These are phyloP conservation scores for Protophormia terraenovae DNA, from an alignment of 2,888 invertebrate genomes.

Conservation along the genomic window DNA sequence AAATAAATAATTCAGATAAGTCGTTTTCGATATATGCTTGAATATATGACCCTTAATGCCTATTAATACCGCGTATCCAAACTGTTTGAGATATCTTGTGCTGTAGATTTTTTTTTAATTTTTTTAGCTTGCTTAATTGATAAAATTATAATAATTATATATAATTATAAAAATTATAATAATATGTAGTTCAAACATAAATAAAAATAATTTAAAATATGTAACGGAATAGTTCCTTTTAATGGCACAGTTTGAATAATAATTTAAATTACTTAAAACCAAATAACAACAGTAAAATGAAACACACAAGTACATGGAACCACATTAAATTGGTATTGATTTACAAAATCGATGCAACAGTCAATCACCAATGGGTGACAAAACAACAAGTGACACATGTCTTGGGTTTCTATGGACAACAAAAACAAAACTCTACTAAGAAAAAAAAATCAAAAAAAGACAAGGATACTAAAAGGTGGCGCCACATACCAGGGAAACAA, in stretches of 20 bases:
- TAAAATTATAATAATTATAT: too few species aligned
- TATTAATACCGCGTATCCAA: too few species aligned
- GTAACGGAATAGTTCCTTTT: conserved; percentile 16
- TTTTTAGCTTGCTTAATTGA: too few species aligned
- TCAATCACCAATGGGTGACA: conserved; percentile 43
- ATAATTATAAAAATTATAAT: too few species aligned
- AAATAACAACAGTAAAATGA: conserved; percentile 1
- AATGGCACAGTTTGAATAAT: conserved; percentile 20
- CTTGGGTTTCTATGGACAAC: conserved; percentile 42
- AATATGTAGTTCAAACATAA: too few species aligned
- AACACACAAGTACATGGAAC: conserved; percentile 31
- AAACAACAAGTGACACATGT: conserved; percentile 68
- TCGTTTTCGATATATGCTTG: too few species aligned
- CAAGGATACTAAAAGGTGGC: conserved; percentile 61
- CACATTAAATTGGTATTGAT: conserved; percentile 62
- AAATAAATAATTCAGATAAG: too few species aligned
- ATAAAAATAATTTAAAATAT: too few species aligned
- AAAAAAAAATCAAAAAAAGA: conserved; percentile 4
- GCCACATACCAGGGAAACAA: conserved; percentile 55
- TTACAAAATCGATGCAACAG: conserved; percentile 63
- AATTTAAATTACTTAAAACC: conserved; percentile 18
- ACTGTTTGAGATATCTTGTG: too few species aligned
- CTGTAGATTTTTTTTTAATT: too few species aligned
- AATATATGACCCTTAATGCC: too few species aligned
- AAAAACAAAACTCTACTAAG: neutral